These are phyloP conservation scores for Busseola fusca DNA, from an alignment of 2,888 invertebrate genomes.

Conservation along the genomic window DNA sequence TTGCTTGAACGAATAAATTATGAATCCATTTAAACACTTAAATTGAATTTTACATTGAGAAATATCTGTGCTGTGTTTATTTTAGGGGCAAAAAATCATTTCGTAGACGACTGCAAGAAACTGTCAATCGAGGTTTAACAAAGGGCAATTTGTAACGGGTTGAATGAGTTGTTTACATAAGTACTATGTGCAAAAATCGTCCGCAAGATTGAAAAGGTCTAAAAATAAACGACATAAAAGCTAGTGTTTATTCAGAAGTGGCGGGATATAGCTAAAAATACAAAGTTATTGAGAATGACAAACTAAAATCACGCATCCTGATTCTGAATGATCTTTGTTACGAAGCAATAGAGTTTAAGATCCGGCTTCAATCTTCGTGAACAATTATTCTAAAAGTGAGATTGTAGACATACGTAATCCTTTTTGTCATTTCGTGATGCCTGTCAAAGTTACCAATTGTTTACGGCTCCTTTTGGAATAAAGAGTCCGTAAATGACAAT, in stretches of 20 bases:
- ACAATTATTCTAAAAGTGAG: slow-evolving; percentile 47
- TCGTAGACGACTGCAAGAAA: slow-evolving; percentile 64
- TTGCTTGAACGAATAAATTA: slow-evolving; percentile 43
- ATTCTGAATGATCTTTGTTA: slow-evolving; percentile 47
- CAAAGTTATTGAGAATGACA: slow-evolving; percentile 65
- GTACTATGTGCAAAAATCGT: slow-evolving; percentile 76
- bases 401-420: slow-evolving; percentile 76
- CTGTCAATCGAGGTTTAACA: slow-evolving; percentile 71
- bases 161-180: slow-evolving; percentile 78
- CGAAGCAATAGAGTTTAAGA: slow-evolving; percentile 62
- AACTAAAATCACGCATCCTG: slow-evolving; percentile 42
- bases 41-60: slow-evolving; percentile 40
- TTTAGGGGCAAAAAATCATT: slow-evolving; percentile 62
- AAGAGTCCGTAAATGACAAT: slow-evolving; percentile 80
- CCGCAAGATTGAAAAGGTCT: slow-evolving; percentile 70
- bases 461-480: slow-evolving; percentile 80
- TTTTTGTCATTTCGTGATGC: slow-evolving; percentile 82
- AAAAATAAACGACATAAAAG: slow-evolving; percentile 68
- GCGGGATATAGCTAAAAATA: slow-evolving; percentile 81
- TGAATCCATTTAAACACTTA: slow-evolving; percentile 40
- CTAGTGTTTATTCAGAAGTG: slow-evolving; percentile 80
- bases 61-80: slow-evolving; percentile 66
- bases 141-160: slow-evolving; percentile 75
- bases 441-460: slow-evolving; percentile 87
- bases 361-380: slow-evolving; percentile 35